phyloP scores from a whole-genome alignment of 2,113 vertebrate genomes.

The Anas platyrhynchos region DNA sequence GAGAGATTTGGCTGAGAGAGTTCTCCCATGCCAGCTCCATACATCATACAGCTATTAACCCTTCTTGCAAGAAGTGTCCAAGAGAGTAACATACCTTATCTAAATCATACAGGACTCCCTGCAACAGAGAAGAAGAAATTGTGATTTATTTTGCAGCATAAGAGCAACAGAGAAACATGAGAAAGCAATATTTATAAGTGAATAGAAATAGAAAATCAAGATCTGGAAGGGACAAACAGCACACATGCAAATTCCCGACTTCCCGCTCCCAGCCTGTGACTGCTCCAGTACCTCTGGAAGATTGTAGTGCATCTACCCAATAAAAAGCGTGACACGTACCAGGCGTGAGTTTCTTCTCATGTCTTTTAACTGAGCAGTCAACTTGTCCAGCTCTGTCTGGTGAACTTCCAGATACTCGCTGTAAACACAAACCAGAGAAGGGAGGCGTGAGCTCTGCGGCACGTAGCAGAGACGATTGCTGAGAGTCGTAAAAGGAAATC shows the following conservation, averaged over 20 bases:
- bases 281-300: not conserved
- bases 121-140: constrained; percentile 50
- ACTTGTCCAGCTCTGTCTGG: constrained; percentile 93
- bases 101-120: constrained; percentile 97
- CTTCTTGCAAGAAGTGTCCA: not conserved
- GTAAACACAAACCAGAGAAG: constrained; percentile 62
- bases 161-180: not conserved
- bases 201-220: not conserved
- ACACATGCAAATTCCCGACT: not conserved
- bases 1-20: not conserved
- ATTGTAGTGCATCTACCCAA: fast-evolving
- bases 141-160: constrained; percentile 27
- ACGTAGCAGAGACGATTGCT: not conserved
- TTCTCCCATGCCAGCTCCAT: not conserved
- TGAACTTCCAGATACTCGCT: constrained; percentile 96
- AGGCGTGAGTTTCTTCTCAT: constrained; percentile 98
- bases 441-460: not conserved
- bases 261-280: not conserved
- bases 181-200: not conserved
- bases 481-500: not conserved
- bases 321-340: constrained; percentile 77
- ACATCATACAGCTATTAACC: fast-evolving
- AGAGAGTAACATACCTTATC: constrained; percentile 88
- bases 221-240: not conserved
- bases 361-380: constrained; percentile 92